Conservation (phyloP, 2,888 invertebrate species). For the Pachycephus smyrnensis region DNA sequence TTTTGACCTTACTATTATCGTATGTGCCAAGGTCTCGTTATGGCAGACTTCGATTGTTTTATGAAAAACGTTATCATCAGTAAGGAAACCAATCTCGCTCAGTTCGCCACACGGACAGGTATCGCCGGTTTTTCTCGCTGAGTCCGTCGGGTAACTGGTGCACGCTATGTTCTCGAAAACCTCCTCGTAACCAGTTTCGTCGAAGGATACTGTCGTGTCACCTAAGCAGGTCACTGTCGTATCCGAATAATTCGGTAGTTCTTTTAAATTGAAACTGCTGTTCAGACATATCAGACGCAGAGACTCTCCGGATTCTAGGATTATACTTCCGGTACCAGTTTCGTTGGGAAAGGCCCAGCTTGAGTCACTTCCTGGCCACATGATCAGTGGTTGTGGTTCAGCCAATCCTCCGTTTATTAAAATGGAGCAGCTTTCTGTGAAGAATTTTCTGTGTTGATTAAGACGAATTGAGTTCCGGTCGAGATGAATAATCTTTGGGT, state of each 20-base stretch:
- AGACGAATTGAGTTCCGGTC: background rate
- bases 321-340: slow-evolving; percentile 17
- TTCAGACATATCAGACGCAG: slow-evolving; percentile 32
- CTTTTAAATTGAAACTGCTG: slow-evolving; percentile 4
- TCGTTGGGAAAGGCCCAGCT: slow-evolving; percentile 27
- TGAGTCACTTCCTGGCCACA: slow-evolving; percentile 10
- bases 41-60: slow-evolving; percentile 71
- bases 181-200: slow-evolving; percentile 19
- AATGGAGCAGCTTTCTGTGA: slow-evolving; percentile 20
- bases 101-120: slow-evolving; percentile 67
- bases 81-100: slow-evolving; percentile 67
- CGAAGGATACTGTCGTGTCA: slow-evolving; percentile 19
- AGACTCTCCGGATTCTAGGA: slow-evolving; percentile 21
- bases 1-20: slow-evolving; percentile 70
- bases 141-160: slow-evolving; percentile 62
- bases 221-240: slow-evolving; percentile 28
- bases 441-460: background rate
- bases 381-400: slow-evolving; percentile 30
- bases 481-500: background rate
- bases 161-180: slow-evolving; percentile 67
- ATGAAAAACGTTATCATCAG: slow-evolving; percentile 60
- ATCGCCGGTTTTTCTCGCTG: slow-evolving; percentile 64
- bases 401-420: slow-evolving; percentile 27
- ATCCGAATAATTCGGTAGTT: slow-evolving; percentile 10
- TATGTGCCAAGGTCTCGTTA: slow-evolving; percentile 68